Conservation (phyloP, 2,113 vertebrate genomes). For the Cercopithecus mona region DNA sequence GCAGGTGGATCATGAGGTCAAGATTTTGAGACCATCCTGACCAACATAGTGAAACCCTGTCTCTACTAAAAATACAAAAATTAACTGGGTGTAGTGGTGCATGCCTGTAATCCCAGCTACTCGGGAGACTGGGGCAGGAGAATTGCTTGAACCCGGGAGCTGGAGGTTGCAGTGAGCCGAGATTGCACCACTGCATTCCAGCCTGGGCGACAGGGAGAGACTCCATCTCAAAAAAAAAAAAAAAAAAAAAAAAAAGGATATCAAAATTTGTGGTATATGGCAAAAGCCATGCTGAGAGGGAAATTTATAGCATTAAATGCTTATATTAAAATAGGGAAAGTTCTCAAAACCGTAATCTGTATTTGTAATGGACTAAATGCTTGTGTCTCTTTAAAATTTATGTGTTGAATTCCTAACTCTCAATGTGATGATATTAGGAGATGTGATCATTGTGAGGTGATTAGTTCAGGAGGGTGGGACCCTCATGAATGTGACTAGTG, state of each 20-base stretch:
- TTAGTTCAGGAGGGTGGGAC: background rate
- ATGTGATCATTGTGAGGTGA: background rate
- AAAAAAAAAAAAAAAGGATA: background rate
- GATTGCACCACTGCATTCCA: no score
- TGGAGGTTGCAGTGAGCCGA: no score
- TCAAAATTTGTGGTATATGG: background rate
- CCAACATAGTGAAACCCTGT: no score
- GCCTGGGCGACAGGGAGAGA: no score
- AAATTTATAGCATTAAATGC: background rate
- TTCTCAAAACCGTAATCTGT: background rate
- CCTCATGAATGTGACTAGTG: background rate
- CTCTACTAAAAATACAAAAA: no score
- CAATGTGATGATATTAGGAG: background rate
- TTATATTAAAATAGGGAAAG: background rate
- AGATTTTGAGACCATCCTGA: no score
- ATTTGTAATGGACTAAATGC: background rate
- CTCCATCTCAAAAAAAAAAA: no score
- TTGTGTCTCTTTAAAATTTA: background rate
- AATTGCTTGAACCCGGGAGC: no score
- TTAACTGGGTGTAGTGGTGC: no score
- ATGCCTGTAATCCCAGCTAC: no score
- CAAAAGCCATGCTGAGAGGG: background rate
- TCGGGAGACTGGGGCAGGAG: no score
- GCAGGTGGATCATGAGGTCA: no score
- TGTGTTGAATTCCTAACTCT: background rate